These are phyloP conservation scores for Heliconius congener DNA, from an alignment of 1,140 invertebrate species.

Conservation along the genomic window DNA sequence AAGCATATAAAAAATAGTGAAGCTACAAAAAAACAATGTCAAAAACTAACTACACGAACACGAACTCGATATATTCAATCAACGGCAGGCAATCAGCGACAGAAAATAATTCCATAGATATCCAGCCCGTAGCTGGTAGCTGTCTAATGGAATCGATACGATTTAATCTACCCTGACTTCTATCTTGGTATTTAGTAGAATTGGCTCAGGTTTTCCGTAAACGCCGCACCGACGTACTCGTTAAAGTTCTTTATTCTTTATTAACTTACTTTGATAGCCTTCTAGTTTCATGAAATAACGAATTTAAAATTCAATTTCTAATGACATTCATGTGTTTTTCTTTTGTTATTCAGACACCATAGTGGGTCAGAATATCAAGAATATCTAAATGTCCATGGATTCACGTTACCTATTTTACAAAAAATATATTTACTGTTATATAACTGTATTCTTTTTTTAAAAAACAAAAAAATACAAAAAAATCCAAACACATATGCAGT, in stretches of 20 bases:
- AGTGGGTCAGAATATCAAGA: too few relatives aligned
- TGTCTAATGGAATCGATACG: slow-evolving; percentile 11
- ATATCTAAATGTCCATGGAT: too few relatives aligned
- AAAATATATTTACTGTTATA: too few relatives aligned
- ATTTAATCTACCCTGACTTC: not conserved
- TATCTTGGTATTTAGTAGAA: slow-evolving; percentile 9
- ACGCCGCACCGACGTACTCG: not conserved
- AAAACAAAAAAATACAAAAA: too few relatives aligned
- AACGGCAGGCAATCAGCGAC: not conserved
- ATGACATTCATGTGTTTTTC: too few relatives aligned
- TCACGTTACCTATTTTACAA: too few relatives aligned
- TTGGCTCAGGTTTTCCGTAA: not conserved
- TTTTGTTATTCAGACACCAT: too few relatives aligned
- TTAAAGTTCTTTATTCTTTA: not conserved
- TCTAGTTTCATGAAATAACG: not conserved
- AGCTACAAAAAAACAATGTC: too few relatives aligned
- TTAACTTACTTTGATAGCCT: not conserved
- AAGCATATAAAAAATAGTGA: too few relatives aligned
- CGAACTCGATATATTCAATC: not conserved
- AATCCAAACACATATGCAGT: too few relatives aligned
- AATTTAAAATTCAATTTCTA: not conserved
- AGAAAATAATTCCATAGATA: slow-evolving; percentile 8
- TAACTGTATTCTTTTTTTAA: too few relatives aligned
- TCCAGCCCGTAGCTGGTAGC: not conserved
- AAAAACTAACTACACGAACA: too few relatives aligned